Evolutionary conservation across 2,888 invertebrate species (phyloP).

Genomic region (Cremastinae sp.): DNA sequence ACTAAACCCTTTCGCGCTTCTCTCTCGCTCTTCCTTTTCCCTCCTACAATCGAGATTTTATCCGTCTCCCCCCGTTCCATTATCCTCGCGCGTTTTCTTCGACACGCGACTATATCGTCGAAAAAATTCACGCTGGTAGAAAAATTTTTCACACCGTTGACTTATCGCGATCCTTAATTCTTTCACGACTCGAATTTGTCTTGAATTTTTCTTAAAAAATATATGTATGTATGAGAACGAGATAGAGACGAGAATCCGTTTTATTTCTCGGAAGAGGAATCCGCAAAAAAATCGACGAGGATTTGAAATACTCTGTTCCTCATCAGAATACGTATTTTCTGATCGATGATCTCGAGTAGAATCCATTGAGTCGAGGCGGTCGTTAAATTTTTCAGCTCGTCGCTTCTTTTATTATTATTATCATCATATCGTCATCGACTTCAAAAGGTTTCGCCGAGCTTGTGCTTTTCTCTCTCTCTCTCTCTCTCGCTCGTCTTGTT

Average conservation of each 20-base stretch:
- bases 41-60: background rate
- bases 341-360: constrained; percentile 30
- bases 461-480: constrained; percentile 26
- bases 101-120: constrained; percentile 8
- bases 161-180: too few relatives aligned
- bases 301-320: constrained; percentile 24
- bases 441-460: constrained; percentile 33
- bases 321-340: constrained; percentile 37
- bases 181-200: too few relatives aligned
- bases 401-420: constrained; percentile 11
- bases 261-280: constrained; percentile 7
- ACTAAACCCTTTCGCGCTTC: constrained; percentile 43
- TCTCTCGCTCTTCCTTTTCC: constrained; percentile 19
- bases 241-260: constrained; percentile 3
- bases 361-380: constrained; percentile 10
- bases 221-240: too few relatives aligned
- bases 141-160: background rate
- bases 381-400: constrained; percentile 29
- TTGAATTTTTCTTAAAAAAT: too few relatives aligned
- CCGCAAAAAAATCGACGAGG: background rate
- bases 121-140: background rate
- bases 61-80: background rate
- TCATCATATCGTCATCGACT: constrained; percentile 34
- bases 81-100: background rate
- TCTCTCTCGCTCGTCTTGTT: constrained; percentile 8